phyloP scores from a whole-genome alignment of 2,113 vertebrate genomes.

The Scortum barcoo region DNA sequence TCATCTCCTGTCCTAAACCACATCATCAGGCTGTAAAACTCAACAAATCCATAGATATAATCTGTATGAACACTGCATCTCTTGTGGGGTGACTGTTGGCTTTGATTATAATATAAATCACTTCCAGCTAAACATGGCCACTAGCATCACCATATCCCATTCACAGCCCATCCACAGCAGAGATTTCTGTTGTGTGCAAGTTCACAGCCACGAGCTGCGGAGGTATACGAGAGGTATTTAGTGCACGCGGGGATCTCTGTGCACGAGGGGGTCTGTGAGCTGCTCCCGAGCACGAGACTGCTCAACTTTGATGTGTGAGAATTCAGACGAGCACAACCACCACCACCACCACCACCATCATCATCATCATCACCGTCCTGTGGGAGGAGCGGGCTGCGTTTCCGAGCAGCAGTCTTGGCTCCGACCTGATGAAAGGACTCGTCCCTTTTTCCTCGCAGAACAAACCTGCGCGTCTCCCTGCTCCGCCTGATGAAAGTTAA shows the following conservation, averaged over 20 bases:
- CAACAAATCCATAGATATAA: neutral
- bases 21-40: neutral
- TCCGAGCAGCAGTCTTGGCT: constrained; percentile 18
- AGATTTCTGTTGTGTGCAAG: neutral
- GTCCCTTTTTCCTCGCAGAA: neutral
- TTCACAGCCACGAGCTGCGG: constrained; percentile 1
- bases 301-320: constrained; percentile 23
- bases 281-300: neutral
- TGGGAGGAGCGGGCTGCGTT: constrained; percentile 50
- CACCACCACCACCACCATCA: constrained; percentile 29
- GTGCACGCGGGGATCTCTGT: constrained; percentile 17
- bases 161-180: neutral
- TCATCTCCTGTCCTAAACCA: neutral
- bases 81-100: neutral
- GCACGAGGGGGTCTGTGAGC: neutral
- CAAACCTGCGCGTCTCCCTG: constrained; percentile 28
- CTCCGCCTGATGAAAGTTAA: constrained; percentile 24
- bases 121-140: neutral
- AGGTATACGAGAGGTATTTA: constrained; percentile 14
- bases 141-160: neutral
- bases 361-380: constrained; percentile 33
- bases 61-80: neutral
- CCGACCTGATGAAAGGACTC: constrained; percentile 36
- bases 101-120: constrained; percentile 3
- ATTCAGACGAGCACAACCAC: constrained; percentile 22